Conservation (phyloP, 64 coral and sea anemone species). For the Cladopsammia gracilis region DNA sequence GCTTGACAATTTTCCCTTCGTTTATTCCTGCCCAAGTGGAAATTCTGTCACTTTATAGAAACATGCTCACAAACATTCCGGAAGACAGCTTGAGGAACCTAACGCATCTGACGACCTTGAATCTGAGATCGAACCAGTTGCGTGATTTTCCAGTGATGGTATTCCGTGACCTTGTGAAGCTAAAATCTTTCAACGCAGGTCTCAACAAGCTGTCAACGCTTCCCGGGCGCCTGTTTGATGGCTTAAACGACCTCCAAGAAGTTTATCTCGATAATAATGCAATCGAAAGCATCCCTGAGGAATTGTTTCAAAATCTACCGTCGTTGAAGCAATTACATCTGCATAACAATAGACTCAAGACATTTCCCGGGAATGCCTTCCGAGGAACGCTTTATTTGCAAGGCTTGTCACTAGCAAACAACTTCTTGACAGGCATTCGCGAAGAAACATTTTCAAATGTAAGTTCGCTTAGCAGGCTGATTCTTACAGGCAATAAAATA, state of each 20-base stretch:
- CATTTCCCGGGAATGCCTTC: conserved; percentile 60
- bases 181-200: conserved; percentile 84
- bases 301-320: conserved; percentile 76
- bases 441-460: conserved; percentile 39
- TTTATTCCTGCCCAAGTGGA: conserved; percentile 64
- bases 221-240: conserved; percentile 63
- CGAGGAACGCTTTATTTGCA: conserved; percentile 66
- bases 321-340: conserved; percentile 73
- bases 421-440: conserved; percentile 64
- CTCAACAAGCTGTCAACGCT: conserved; percentile 80
- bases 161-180: conserved; percentile 75
- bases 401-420: conserved; percentile 77
- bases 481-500: conserved; percentile 69
- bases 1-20: conserved; percentile 44
- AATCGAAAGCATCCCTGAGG: conserved; percentile 58
- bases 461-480: conserved; percentile 50
- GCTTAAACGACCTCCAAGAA: conserved; percentile 64
- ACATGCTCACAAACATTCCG: conserved; percentile 64
- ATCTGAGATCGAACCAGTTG: conserved; percentile 71
- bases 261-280: conserved; percentile 79
- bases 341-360: conserved; percentile 74
- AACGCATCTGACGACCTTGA: conserved; percentile 76
- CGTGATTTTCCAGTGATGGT: conserved; percentile 63
- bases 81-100: conserved; percentile 68
- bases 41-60: conserved; percentile 81